These are phyloP conservation scores for Leptinotarsa juncta DNA, from an alignment of 2,888 invertebrate genomes.

Conservation along the genomic window DNA sequence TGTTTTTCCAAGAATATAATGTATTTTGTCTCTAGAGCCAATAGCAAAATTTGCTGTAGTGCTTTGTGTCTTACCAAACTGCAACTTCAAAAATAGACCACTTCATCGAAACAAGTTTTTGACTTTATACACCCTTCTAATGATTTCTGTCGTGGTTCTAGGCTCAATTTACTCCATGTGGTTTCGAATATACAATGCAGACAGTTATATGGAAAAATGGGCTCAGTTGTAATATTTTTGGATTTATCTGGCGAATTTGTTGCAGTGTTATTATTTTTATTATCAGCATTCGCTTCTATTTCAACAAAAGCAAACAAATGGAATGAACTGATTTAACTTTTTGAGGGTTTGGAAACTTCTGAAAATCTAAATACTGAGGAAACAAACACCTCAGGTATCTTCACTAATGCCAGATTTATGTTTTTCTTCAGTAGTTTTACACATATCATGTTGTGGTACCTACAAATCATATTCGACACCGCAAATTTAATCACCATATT, in stretches of 20 bases:
- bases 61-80: slow-evolving; percentile 6
- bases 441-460: not conserved
- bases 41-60: slow-evolving; percentile 4
- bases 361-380: not conserved
- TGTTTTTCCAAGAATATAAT: no score
- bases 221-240: not conserved
- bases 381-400: not conserved
- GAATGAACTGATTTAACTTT: not conserved
- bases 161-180: not conserved
- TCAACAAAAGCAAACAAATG: slow-evolving; percentile 8
- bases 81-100: not conserved
- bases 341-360: slow-evolving; percentile 1
- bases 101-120: not conserved
- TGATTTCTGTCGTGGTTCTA: not conserved
- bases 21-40: slow-evolving; percentile 16
- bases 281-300: not conserved
- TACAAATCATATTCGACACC: not conserved
- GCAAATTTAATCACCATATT: not conserved
- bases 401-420: not conserved
- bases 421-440: not conserved
- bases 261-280: not conserved
- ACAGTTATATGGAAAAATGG: not conserved
- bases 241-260: not conserved
- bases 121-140: not conserved
- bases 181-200: not conserved